Evolutionary conservation across 2,113 vertebrate genomes (phyloP), one percentile per base, ranked within the genome.

Genomic region (Syngnathus floridae): DNA sequence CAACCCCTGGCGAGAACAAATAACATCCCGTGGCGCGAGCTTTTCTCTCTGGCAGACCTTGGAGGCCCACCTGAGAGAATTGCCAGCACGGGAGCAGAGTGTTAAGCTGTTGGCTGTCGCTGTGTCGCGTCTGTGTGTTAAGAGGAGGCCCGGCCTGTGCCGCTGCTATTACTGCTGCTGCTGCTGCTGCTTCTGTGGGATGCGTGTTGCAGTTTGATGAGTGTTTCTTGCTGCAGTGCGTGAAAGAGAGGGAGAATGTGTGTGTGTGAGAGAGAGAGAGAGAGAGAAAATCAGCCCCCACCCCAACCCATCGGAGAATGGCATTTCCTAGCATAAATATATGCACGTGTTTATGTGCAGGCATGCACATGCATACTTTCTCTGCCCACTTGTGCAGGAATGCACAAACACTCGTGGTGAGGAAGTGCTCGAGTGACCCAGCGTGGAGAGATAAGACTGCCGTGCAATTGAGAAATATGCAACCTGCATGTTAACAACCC

Each of bases 401-500:
- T 58, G 43, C 12, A 63, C 55, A 41, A 52, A 66, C 68, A 22
- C 67, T 67, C 71, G 40, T 63, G 68, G 40, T 63, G 68, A 43
- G 81, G 75, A 75, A 82, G 83, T 71, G 83, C 86, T 78, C 82
- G 76, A 82, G 73, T 88, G 83, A 85, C 80, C 83, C 73, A 79
- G 81, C 74, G 67, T 61, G 56, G 80, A 22, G 62, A 79, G 80
- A 84, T 82, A 86, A 83, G 72, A 72, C 85, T 86, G 83, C 82
- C 87, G 84, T 87, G 85, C 85, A 86, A 85, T 87, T 86, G 82
- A 84, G 83, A 86, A 87, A 84, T 87, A 86, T 87, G 83, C 86
- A 85, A 84, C 82, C 85, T 89, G 87, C 88, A 90, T 89, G 87
- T 84, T 87, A 89, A 90, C 88, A 86, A 86, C 74, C 86, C 82